These are phyloP conservation scores for Oncorhynchus tshawytscha DNA, from an alignment of 2,113 vertebrate genomes.

Conservation along the genomic window DNA sequence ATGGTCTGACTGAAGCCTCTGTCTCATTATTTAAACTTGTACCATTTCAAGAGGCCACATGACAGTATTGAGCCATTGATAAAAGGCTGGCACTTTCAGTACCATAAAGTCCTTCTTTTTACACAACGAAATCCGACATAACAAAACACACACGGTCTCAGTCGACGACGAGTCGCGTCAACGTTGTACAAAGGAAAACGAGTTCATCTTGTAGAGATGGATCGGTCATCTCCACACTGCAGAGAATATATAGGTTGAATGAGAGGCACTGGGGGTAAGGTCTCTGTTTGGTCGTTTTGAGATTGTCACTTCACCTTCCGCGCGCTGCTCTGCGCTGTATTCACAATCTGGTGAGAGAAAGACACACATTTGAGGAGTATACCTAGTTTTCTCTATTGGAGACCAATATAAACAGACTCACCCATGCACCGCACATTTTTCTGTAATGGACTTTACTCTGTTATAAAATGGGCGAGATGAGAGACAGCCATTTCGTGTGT, in stretches of 20 bases:
- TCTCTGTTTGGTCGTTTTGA: conserved; percentile 74
- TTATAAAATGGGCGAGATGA: too few species aligned
- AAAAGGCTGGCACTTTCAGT: background rate
- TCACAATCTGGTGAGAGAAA: conserved; percentile 59
- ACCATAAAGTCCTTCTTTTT: background rate
- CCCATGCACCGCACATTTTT: too few species aligned
- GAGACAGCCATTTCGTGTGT: too few species aligned
- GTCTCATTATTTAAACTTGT: too few species aligned
- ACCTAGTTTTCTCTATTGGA: too few species aligned
- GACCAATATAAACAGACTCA: too few species aligned
- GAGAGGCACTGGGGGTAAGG: conserved; percentile 81
- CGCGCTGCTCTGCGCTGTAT: conserved; percentile 38
- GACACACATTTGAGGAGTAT: background rate
- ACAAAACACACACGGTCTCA: background rate
- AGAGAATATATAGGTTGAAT: conserved; percentile 65
- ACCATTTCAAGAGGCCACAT: background rate
- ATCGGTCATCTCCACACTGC: conserved; percentile 15
- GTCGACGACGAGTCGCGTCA: background rate
- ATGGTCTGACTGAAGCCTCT: background rate
- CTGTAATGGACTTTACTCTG: too few species aligned
- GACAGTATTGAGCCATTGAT: background rate
- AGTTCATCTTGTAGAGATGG: conserved; percentile 27
- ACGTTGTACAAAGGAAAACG: conserved; percentile 13
- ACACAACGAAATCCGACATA: conserved; percentile 10
- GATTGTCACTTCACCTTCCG: conserved; percentile 73